A percentile compares a stretch with the other conserved stretches of the same genome.
These are phyloP conservation scores for Alloscopus bannaensis DNA, from an alignment of 2,888 invertebrate genomes.

Conservation along the genomic window DNA sequence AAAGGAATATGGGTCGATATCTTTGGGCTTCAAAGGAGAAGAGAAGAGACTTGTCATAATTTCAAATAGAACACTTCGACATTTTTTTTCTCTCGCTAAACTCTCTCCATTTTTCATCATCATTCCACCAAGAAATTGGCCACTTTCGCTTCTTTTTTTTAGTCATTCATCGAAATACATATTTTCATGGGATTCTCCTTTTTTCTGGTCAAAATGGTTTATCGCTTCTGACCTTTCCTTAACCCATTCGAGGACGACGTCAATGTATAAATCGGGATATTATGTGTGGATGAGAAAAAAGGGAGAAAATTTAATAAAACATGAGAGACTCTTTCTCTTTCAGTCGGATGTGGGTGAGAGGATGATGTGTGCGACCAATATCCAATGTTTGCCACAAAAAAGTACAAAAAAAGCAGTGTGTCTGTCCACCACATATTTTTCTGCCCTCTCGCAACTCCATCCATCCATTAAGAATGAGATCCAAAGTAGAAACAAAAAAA, in stretches of 20 bases:
- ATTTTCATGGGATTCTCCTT: background rate
- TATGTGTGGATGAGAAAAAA: slow-evolving; percentile 14
- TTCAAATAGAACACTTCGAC: no score
- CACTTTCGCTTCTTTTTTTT: no score
- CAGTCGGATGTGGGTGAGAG: no score
- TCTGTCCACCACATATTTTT: no score
- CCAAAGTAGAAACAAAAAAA: background rate
- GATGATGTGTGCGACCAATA: slow-evolving; percentile 13
- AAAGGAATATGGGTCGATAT: no score
- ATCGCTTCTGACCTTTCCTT: slow-evolving; percentile 46
- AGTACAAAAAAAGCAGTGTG: slow-evolving; percentile 1
- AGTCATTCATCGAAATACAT: slow-evolving; percentile 13
- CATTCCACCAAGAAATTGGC: slow-evolving; percentile 10
- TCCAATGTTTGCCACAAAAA: background rate
- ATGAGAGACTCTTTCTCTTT: no score
- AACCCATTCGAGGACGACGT: background rate
- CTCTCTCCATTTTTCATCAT: background rate
- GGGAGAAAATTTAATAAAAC: slow-evolving; percentile 61
- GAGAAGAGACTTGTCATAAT: slow-evolving; percentile 32
- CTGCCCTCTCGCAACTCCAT: background rate
- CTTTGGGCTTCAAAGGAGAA: background rate
- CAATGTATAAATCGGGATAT: background rate
- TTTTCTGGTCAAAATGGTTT: slow-evolving; percentile 28
- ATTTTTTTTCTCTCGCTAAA: background rate
- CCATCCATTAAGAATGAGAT: slow-evolving; percentile 2